A percentile compares a stretch with the other conserved stretches of the same genome.
Conservation (phyloP, 2,888 invertebrate species). For the Steromphala cineraria region DNA sequence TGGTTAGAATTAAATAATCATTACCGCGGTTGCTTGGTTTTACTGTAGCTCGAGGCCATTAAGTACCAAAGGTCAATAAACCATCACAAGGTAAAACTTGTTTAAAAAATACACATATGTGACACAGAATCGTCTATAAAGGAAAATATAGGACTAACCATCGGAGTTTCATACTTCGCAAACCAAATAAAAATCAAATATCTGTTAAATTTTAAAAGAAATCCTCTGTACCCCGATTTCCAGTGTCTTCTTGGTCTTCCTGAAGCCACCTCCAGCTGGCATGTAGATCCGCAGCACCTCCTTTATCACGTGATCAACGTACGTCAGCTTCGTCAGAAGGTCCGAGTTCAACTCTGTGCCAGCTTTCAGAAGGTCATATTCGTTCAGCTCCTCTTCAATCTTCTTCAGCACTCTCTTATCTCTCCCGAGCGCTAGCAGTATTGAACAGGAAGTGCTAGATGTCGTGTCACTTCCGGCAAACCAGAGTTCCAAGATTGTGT, state of each 20-base stretch:
- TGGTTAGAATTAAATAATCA: too few relatives aligned
- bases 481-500: conserved; percentile 12
- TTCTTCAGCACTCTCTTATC: conserved; percentile 8
- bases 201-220: too few relatives aligned
- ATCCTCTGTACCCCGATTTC: conserved; percentile 38
- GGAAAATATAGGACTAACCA: too few relatives aligned
- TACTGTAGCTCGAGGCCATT: too few relatives aligned
- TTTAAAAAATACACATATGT: too few relatives aligned
- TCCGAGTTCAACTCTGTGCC: conserved; percentile 32
- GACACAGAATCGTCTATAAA: too few relatives aligned
- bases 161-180: too few relatives aligned
- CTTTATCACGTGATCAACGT: conserved; percentile 47
- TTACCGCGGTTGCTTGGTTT: too few relatives aligned
- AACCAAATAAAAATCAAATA: too few relatives aligned
- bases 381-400: not conserved
- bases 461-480: conserved; percentile 21
- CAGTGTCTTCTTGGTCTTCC: conserved; percentile 32
- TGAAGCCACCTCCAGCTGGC: conserved; percentile 39
- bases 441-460: conserved; percentile 14
- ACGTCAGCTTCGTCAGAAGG: conserved; percentile 47
- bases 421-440: conserved; percentile 33
- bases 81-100: too few relatives aligned
- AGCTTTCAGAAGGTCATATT: not conserved
- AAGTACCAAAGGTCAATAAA: too few relatives aligned
- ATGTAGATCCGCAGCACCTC: conserved; percentile 49